These are phyloP conservation scores for Musca vetustissima DNA, from an alignment of 1,140 invertebrate species.

Conservation along the genomic window DNA sequence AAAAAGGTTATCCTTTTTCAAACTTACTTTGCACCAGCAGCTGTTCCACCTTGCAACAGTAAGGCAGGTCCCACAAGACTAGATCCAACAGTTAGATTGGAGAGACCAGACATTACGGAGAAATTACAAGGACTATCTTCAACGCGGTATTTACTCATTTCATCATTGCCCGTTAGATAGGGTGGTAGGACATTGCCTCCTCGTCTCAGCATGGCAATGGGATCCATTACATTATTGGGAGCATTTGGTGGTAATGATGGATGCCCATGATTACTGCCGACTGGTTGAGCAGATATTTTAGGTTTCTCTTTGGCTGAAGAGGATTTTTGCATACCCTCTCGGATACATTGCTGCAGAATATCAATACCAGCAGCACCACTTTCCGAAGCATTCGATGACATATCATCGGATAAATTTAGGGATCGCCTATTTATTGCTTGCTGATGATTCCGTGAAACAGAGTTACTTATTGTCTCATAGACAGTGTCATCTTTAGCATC, in stretches of 20 bases:
- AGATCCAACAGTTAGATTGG: slow-evolving; percentile 64
- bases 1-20: too few relatives aligned
- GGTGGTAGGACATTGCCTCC: slow-evolving; percentile 42
- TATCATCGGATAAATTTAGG: slow-evolving; percentile 45
- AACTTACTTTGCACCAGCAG: slow-evolving; percentile 15
- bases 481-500: slow-evolving; percentile 15
- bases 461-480: neutral
- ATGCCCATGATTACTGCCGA: neutral
- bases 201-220: slow-evolving; percentile 48
- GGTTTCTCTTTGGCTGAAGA: slow-evolving; percentile 1
- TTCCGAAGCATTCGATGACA: slow-evolving; percentile 50
- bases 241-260: too few relatives aligned
- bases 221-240: slow-evolving; percentile 32
- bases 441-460: neutral
- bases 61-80: slow-evolving; percentile 49
- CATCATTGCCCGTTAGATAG: slow-evolving; percentile 57
- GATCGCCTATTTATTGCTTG: slow-evolving; percentile 32
- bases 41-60: slow-evolving; percentile 33
- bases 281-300: neutral
- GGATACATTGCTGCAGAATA: slow-evolving; percentile 75
- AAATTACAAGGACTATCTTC: slow-evolving; percentile 69
- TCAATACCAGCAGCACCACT: slow-evolving; percentile 55
- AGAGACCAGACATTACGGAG: slow-evolving; percentile 68
- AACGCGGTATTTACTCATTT: slow-evolving; percentile 63
- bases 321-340: slow-evolving; percentile 70